Conservation (phyloP, 2,888 invertebrate genomes). For the Phytoseiulus persimilis region DNA sequence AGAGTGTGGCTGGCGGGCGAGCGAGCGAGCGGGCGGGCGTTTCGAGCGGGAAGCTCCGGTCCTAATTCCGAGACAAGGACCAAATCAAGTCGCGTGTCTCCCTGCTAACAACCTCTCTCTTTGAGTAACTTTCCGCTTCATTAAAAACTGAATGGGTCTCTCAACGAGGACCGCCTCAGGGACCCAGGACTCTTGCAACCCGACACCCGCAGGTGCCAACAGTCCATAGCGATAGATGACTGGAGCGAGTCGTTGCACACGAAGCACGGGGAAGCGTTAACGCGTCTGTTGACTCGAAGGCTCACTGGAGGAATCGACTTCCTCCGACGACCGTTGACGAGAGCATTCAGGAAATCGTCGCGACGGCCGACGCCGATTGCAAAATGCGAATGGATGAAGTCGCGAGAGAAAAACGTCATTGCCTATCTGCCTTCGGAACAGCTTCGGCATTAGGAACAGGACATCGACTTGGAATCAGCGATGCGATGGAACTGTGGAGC, state of each 20-base stretch:
- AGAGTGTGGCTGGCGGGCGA: background rate
- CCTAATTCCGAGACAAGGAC: background rate
- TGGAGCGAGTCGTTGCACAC: background rate
- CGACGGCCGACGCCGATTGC: too few species aligned
- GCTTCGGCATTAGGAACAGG: too few species aligned
- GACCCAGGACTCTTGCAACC: background rate
- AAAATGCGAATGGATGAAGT: too few species aligned
- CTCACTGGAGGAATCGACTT: background rate
- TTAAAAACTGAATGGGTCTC: constrained; percentile 37
- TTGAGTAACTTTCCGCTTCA: constrained; percentile 29
- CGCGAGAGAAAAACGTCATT: too few species aligned
- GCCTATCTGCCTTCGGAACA: too few species aligned
- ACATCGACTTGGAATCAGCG: too few species aligned
- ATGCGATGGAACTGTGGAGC: background rate
- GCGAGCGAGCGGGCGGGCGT: background rate
- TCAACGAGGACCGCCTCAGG: constrained; percentile 11
- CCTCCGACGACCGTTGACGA: background rate
- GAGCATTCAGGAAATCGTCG: too few species aligned
- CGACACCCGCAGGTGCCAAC: constrained; percentile 5
- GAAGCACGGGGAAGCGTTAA: background rate
- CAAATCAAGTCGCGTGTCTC: constrained; percentile 5
- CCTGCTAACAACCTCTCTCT: background rate
- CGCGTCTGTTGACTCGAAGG: background rate
- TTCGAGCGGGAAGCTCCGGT: background rate
- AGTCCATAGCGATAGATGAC: background rate